phyloP scores from a whole-genome alignment of 2,797 vertebrate genomes.

The Urosaurus nigricauda region DNA sequence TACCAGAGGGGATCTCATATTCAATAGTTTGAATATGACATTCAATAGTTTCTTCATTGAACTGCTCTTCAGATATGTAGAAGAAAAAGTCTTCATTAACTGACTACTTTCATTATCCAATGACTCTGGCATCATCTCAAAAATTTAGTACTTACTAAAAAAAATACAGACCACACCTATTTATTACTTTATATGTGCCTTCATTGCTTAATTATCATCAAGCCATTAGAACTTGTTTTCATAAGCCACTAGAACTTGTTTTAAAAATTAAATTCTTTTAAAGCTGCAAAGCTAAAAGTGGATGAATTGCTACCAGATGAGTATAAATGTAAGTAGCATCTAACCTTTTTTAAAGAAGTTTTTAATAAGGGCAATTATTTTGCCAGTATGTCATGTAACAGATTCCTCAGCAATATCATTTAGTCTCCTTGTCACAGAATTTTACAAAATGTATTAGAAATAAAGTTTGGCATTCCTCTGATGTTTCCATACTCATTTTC shows the following conservation, averaged over 20 bases:
- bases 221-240: slow-evolving; percentile 46
- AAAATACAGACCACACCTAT: too few relatives aligned
- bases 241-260: slow-evolving; percentile 50
- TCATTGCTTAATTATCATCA: slow-evolving; percentile 60
- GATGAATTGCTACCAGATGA: background rate
- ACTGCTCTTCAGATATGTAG: slow-evolving; percentile 25
- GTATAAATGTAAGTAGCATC: slow-evolving; percentile 14
- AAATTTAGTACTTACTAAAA: slow-evolving; percentile 66
- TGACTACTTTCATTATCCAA: slow-evolving; percentile 70
- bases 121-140: slow-evolving; percentile 72
- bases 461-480: slow-evolving; percentile 6
- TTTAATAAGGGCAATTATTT: slow-evolving; percentile 30
- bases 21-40: background rate
- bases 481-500: background rate
- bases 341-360: slow-evolving; percentile 20
- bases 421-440: slow-evolving; percentile 21
- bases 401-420: background rate
- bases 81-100: slow-evolving; percentile 55
- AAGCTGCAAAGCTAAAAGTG: slow-evolving; percentile 10
- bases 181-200: slow-evolving; percentile 56
- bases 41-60: slow-evolving; percentile 34
- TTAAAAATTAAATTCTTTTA: slow-evolving; percentile 39
- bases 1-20: background rate
- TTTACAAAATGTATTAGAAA: background rate
- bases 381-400: background rate